Percentiles rank a stretch among this genome's conserved stretches.
These are phyloP conservation scores for Exocentrus adspersus DNA, from an alignment of 2,888 invertebrate species.

Conservation along the genomic window DNA sequence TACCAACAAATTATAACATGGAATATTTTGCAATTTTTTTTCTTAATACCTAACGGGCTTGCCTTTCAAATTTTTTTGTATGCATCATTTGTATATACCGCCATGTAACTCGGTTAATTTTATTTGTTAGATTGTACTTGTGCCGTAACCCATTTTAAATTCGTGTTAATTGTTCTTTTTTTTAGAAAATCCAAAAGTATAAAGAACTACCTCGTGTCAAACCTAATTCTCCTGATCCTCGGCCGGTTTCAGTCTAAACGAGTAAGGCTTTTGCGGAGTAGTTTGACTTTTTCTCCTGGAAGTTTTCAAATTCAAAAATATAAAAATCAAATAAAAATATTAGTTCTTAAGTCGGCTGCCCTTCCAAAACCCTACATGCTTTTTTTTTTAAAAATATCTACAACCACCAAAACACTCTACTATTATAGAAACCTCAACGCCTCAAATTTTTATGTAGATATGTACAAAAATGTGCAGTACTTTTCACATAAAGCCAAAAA, in stretches of 20 bases:
- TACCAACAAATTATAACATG: constrained; percentile 35
- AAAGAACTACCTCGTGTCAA: constrained; percentile 17
- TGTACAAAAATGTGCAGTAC: constrained; percentile 35
- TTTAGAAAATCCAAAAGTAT: background rate
- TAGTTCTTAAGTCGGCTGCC: constrained; percentile 12
- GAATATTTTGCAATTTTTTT: background rate
- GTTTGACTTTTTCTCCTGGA: constrained; percentile 34
- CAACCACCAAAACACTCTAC: constrained; percentile 1
- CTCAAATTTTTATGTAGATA: constrained; percentile 9
- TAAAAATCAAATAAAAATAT: background rate
- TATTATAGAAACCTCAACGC: background rate
- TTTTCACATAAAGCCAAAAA: constrained; percentile 22
- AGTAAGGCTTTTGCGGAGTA: constrained; percentile 24
- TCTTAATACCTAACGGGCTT: background rate
- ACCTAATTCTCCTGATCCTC: constrained; percentile 13
- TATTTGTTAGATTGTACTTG: background rate
- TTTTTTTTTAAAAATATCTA: background rate
- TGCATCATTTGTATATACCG: no score
- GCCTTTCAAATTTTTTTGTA: no score
- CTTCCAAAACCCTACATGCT: constrained; percentile 11
- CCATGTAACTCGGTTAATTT: no score
- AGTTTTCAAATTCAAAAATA: constrained; percentile 12
- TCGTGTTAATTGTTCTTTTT: no score
- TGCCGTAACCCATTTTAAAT: background rate
- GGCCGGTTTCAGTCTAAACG: constrained; percentile 38